Percentiles rank a stretch among this genome's conserved stretches.
Evolutionary conservation across 2,797 vertebrate genomes (phyloP).

Genomic region (Champsocephalus gunnari): DNA sequence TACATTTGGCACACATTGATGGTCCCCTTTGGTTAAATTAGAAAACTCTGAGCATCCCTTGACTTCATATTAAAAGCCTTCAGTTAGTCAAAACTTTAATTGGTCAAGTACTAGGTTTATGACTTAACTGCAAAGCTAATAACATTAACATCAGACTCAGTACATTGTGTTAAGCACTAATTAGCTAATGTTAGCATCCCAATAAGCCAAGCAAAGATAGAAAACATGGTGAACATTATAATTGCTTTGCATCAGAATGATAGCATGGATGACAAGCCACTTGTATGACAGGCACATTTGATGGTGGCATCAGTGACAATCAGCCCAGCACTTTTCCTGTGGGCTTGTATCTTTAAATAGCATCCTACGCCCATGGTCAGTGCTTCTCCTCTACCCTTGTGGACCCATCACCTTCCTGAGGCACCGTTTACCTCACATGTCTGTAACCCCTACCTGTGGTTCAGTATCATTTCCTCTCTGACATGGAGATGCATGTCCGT

Average conservation of each 20-base stretch:
- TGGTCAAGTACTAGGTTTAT: neutral
- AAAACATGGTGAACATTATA: neutral
- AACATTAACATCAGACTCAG: neutral
- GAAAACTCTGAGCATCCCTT: neutral
- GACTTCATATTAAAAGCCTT: neutral
- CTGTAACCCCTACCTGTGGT: slow-evolving; percentile 47
- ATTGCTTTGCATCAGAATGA: neutral
- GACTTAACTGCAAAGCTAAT: neutral
- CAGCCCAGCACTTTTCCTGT: neutral
- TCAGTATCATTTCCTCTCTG: slow-evolving; percentile 65
- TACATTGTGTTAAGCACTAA: neutral
- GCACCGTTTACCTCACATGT: slow-evolving; percentile 1
- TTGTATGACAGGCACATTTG: neutral
- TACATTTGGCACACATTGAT: neutral
- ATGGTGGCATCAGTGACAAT: neutral
- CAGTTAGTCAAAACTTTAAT: neutral
- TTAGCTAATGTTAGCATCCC: neutral
- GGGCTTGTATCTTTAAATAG: neutral
- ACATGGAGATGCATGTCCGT: slow-evolving; percentile 57
- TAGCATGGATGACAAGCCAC: neutral
- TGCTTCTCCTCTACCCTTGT: neutral
- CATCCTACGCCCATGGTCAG: neutral
- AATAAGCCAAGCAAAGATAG: neutral
- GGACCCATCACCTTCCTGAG: slow-evolving; percentile 14
- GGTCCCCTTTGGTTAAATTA: neutral